These are phyloP conservation scores for Formica selysi DNA, from an alignment of 1,140 invertebrate species.

Conservation along the genomic window DNA sequence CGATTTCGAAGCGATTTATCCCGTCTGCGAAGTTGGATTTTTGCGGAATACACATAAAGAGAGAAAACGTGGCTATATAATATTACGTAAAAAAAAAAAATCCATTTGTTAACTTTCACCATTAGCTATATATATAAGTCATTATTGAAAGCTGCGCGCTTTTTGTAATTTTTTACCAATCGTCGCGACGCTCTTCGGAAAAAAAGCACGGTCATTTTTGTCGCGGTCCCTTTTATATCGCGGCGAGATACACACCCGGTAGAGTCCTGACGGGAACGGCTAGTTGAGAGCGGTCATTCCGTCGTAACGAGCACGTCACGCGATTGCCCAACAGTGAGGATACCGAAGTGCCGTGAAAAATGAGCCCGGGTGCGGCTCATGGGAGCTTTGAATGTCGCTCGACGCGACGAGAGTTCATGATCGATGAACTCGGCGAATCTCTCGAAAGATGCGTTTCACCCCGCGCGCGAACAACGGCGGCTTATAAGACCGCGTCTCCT, in stretches of 20 bases:
- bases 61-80: neutral
- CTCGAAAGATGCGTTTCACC: conserved; percentile 61
- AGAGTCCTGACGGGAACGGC: neutral
- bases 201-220: neutral
- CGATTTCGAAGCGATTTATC: conserved; percentile 33
- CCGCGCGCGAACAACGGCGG: conserved; percentile 20
- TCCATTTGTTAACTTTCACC: neutral
- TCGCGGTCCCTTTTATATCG: conserved; percentile 3
- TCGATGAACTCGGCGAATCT: conserved; percentile 71
- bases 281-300: conserved; percentile 50
- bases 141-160: neutral
- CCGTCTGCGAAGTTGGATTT: neutral
- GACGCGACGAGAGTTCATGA: conserved; percentile 70
- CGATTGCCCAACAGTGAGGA: conserved; percentile 66
- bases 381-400: conserved; percentile 56
- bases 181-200: neutral
- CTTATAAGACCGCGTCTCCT: conserved; percentile 16
- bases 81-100: neutral
- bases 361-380: conserved; percentile 54
- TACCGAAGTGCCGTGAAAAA: conserved; percentile 75
- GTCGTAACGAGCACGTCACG: conserved; percentile 70
- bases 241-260: conserved; percentile 34
- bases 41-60: neutral
- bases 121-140: neutral
- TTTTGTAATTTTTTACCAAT: neutral